Evolutionary conservation across 2,888 invertebrate genomes (phyloP), one percentile per base, ranked within the genome.

Genomic region (Cepaea hortensis): DNA sequence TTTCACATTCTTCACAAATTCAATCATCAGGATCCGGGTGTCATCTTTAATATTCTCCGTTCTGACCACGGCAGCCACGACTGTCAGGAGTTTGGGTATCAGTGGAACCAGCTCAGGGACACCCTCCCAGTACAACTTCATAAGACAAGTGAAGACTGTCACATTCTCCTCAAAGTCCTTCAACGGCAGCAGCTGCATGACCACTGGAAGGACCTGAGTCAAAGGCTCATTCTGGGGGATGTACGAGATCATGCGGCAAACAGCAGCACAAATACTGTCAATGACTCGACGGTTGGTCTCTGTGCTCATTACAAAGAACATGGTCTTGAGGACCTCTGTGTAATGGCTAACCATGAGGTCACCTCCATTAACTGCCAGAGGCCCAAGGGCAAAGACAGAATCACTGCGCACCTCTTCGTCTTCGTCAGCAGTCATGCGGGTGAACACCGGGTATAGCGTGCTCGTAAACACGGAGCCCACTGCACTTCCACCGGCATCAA

Each of bases 181-280:
- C 81, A 97, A 94, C 0, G 97, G 97, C 86, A 97, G 94, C 93
- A 96, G 96, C 91, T 96, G 95, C 3, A 97, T 94, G 87, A 97
- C 96, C 13, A 96, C 96, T 0, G 97, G 96, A 88, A 97, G 95
- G 7, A 96, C 96, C 94, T 96, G 96, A n/a, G 96, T 96, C 86
- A 97, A 93, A 46, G 97, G 97, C 87, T 97, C 95, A 89, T 95
- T 95, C 86, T 94, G 94, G 77, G 95, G 94, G 94, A 97, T 96
- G 3, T 96, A 95, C 70, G 96, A 95, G 83, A 97, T 96, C 92
- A 97, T 95, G 87, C 97, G 96, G 55, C 97, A 96, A 84, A 97
- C 95, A 65, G 97, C 97, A 82, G 96, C 97, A 93, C 97, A 96
- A 90, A 97, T 96, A 93, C 97, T 97, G 93, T 97, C 97, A 87